A percentile compares a stretch with the other conserved stretches of the same genome.
Conservation (phyloP, 2,888 invertebrate species). For the Seira sanloemensis region DNA sequence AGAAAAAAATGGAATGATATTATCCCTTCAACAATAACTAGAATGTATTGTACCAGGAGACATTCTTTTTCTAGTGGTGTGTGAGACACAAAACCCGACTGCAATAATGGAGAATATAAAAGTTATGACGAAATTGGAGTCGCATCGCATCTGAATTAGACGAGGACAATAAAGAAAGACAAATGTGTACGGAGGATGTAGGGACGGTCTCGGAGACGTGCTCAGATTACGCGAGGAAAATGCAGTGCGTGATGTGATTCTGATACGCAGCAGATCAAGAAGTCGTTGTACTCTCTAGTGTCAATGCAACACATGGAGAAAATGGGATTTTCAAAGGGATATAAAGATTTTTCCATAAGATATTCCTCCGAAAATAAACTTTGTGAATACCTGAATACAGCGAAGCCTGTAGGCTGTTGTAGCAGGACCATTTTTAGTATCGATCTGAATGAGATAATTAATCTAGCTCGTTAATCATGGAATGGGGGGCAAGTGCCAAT, state of each 20-base stretch:
- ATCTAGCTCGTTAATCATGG: neutral
- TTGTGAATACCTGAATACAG: too few species aligned
- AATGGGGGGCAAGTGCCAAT: neutral
- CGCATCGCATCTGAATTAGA: neutral
- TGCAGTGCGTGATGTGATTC: neutral
- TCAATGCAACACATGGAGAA: too few species aligned
- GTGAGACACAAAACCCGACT: too few species aligned
- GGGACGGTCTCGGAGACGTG: neutral
- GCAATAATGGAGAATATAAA: too few species aligned
- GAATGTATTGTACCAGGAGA: neutral
- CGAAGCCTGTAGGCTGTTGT: too few species aligned
- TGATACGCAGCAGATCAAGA: too few species aligned
- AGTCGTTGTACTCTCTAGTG: too few species aligned
- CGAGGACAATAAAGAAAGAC: neutral
- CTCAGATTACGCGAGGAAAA: neutral
- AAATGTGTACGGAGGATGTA: neutral
- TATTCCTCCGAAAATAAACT: too few species aligned
- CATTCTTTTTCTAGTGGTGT: neutral
- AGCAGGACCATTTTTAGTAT: too few species aligned
- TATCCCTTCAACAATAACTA: neutral
- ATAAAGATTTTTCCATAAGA: too few species aligned
- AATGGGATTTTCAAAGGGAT: too few species aligned
- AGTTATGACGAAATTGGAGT: neutral
- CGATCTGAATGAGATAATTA: neutral
- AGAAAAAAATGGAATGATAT: neutral